Percentiles rank a stretch among this genome's conserved stretches.
These are phyloP conservation scores for Temnothorax nylanderi DNA, from an alignment of 1,140 invertebrate genomes.

Conservation along the genomic window DNA sequence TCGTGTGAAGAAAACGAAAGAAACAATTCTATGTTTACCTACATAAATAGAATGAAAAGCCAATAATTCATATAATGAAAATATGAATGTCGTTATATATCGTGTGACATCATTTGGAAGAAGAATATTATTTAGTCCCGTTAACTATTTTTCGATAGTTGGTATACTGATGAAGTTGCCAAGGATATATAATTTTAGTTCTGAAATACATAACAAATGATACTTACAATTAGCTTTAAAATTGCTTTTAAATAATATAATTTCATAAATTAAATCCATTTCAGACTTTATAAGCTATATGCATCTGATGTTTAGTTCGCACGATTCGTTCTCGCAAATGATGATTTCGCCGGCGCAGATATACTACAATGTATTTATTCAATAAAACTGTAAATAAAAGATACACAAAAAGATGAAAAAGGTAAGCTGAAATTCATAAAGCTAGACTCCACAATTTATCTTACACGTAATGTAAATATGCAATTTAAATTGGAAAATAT, in stretches of 20 bases:
- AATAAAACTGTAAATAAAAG: slow-evolving; percentile 3
- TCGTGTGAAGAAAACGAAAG: neutral
- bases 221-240: neutral
- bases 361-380: neutral
- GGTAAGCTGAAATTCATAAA: neutral
- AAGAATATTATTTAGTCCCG: neutral
- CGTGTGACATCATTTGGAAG: neutral
- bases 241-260: neutral
- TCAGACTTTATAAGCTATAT: neutral
- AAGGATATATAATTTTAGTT: slow-evolving; percentile 1
- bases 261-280: neutral
- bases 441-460: neutral
- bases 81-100: neutral
- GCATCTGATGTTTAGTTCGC: neutral
- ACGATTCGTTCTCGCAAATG: neutral
- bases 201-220: neutral
- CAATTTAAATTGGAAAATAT: slow-evolving; percentile 16
- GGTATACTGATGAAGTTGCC: neutral
- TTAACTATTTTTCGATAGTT: neutral
- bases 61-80: slow-evolving; percentile 1
- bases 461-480: neutral
- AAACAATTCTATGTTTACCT: neutral
- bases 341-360: neutral
- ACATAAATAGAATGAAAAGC: neutral
- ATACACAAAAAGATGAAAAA: neutral